Evolutionary conservation across 2,113 vertebrate genomes (phyloP), one percentile per base, ranked within the genome.

Genomic region (Serinus canaria): DNA sequence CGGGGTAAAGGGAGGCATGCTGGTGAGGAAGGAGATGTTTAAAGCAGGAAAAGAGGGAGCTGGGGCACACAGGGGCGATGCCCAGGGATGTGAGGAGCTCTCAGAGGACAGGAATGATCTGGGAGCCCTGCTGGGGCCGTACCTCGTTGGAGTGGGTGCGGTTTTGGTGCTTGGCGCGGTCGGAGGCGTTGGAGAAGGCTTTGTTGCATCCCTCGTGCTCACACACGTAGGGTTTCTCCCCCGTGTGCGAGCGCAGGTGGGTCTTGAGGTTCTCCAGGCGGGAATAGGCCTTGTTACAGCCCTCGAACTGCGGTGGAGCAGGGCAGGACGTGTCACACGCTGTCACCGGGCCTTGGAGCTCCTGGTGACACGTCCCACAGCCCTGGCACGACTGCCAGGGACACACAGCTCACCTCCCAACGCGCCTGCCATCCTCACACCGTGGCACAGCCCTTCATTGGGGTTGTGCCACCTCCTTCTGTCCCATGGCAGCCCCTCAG

Each of bases 101-200:
- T 12, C 18, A 11, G 67, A 53, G 56, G 33, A 5, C 0, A 0
- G 24, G 13, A 33, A 4, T 2, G 15, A 19, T 2, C 2, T 0
- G 2, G 72, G 11, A 63, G 55, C 23, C 37, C 37, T 37, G 37
- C 37, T 37, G 46, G 66, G 64, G 47, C 62, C 1, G 66, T 98
- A 99, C 99, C 99, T 99, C 99, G 15, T 99, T 99, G 95, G 99
- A 99, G 97, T 99, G 99, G 79, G 99, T 99, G 91, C 99, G 98
- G 96, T 99, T 99, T 83, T 99, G 99, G 87, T 99, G 99, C 97
- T 99, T 99, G 97, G 99, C 99, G 0, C 99, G 98, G 97, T 99
- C 99, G 0, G 99, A 99, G 59, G 99, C 99, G 1, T 99, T 99
- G 96, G 99, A 99, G 91, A 99, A 99, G 88, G 99, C 99, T 69